Evolutionary conservation across 2,113 vertebrate genomes (phyloP).

Genomic region (Martes martes): DNA sequence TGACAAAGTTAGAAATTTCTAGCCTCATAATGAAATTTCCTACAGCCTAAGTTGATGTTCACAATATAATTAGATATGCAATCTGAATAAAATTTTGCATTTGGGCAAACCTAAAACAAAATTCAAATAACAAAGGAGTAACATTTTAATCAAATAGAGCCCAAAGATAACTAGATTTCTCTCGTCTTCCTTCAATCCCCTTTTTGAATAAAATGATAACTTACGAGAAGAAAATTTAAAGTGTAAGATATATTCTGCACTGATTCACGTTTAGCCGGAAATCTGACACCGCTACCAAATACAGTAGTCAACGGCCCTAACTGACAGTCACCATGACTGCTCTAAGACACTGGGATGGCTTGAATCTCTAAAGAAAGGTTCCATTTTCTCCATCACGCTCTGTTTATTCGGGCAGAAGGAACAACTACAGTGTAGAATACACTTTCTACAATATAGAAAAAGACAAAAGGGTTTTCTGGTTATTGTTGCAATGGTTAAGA

Average conservation of each 20-base stretch:
- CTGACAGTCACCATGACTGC: neutral
- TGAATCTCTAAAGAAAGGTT: neutral
- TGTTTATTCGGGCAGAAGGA: neutral
- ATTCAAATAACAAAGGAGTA: neutral
- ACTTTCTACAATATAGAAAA: neutral
- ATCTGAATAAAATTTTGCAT: neutral
- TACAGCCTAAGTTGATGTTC: neutral
- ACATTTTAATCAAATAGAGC: neutral
- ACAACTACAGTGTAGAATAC: neutral
- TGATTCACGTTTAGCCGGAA: neutral
- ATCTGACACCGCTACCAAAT: neutral
- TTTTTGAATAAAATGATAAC: conserved; percentile 27
- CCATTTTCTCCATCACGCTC: neutral
- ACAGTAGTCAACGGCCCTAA: neutral
- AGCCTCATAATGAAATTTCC: neutral
- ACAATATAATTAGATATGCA: neutral
- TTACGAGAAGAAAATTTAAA: neutral
- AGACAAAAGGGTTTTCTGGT: neutral
- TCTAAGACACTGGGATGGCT: neutral
- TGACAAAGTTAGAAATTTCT: neutral
- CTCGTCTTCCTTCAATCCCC: neutral
- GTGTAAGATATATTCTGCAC: neutral
- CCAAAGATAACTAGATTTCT: neutral
- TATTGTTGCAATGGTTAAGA: neutral
- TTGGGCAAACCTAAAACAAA: neutral